These are phyloP conservation scores for Hyppa rectilinea DNA, from an alignment of 2,888 invertebrate genomes.

Conservation along the genomic window DNA sequence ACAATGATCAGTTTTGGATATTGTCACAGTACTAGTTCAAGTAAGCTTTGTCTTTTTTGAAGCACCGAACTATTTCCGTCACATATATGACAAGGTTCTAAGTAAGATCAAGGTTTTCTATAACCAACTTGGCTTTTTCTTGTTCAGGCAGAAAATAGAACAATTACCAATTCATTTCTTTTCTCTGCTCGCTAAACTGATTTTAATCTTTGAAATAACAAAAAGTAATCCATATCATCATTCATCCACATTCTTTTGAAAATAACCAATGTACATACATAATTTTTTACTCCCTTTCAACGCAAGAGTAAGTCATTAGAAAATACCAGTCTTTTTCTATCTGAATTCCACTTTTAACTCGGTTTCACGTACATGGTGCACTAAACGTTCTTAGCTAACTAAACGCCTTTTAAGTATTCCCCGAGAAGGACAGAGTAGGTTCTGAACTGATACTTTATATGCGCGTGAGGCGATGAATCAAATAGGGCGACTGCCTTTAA, in stretches of 20 bases:
- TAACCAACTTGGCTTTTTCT: neutral
- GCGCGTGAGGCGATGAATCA: slow-evolving; percentile 58
- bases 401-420: slow-evolving; percentile 59
- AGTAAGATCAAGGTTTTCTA: neutral
- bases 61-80: neutral
- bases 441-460: slow-evolving; percentile 45
- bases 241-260: slow-evolving; percentile 35
- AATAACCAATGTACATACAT: slow-evolving; percentile 8
- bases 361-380: slow-evolving; percentile 52
- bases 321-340: slow-evolving; percentile 52
- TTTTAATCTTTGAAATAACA: neutral
- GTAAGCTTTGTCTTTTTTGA: neutral
- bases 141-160: neutral
- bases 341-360: slow-evolving; percentile 45
- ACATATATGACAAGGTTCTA: neutral
- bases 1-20: neutral
- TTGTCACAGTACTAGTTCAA: neutral
- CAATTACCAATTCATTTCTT: neutral
- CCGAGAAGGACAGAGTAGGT: slow-evolving; percentile 50
- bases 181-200: neutral
- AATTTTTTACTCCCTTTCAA: slow-evolving; percentile 41
- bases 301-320: slow-evolving; percentile 56
- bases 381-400: slow-evolving; percentile 39
- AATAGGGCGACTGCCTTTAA: slow-evolving; percentile 48
- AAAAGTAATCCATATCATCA: slow-evolving; percentile 15